phyloP scores from a whole-genome alignment of 1,140 invertebrate genomes.

The Leptopilina clavipes region DNA sequence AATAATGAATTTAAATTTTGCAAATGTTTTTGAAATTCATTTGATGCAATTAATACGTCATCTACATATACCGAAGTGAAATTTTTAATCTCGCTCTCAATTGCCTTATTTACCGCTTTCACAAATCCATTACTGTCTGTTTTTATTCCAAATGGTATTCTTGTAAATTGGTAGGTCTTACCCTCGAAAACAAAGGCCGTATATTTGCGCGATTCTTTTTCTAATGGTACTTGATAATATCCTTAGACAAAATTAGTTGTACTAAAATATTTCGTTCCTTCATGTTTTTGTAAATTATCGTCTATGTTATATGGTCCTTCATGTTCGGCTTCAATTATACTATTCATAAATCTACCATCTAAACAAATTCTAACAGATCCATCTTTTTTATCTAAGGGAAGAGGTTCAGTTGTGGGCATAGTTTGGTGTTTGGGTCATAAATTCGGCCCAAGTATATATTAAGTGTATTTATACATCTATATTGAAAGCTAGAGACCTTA shows the following conservation, averaged over 20 bases:
- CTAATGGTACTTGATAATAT: slow-evolving; percentile 64
- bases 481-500: too few species aligned
- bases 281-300: slow-evolving; percentile 56
- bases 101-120: slow-evolving; percentile 20
- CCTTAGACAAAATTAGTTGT: slow-evolving; percentile 59
- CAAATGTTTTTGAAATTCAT: slow-evolving; percentile 48
- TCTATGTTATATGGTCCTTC: slow-evolving; percentile 54
- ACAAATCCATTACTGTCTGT: slow-evolving; percentile 33
- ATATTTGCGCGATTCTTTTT: slow-evolving; percentile 54
- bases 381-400: slow-evolving; percentile 56
- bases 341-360: slow-evolving; percentile 60
- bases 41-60: slow-evolving; percentile 52
- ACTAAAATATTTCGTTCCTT: slow-evolving; percentile 52
- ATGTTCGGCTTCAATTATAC: slow-evolving; percentile 53
- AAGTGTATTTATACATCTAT: too few species aligned
- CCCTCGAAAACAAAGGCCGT: slow-evolving; percentile 53
- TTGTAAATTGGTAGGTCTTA: neutral
- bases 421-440: too few species aligned
- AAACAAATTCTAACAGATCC: slow-evolving; percentile 57
- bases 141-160: slow-evolving; percentile 52
- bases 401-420: too few species aligned
- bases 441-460: too few species aligned
- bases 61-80: slow-evolving; percentile 50
- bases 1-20: slow-evolving; percentile 48
- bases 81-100: slow-evolving; percentile 38